Evolutionary conservation across 2,888 invertebrate genomes (phyloP), one percentile per base, ranked within the genome.

Genomic region (Malthinus seriepunctatus): DNA sequence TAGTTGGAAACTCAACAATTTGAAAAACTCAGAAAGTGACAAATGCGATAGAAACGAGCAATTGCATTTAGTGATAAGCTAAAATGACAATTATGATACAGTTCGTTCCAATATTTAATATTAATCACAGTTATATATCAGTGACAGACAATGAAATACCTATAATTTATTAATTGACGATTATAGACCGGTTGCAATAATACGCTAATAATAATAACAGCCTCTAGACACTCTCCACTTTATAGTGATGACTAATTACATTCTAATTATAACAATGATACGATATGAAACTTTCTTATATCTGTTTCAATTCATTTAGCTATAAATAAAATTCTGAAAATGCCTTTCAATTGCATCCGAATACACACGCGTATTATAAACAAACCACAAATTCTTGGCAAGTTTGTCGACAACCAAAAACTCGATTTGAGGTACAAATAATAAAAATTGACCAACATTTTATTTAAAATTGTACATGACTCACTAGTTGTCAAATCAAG

Each of bases 201-300:
- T 23, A 23, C 5, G 23, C 39, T 42, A 42, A 23, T 23, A 54
- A 65, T 49, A 59, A 44, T 54, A 48, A 52, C 51, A 44, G 47
- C 51, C 53, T 37, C 51, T 35, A 46, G 58, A n/a, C 51, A 42
- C 47, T 56, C 51, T 53, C 44, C 52, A 11, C n/a, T 35, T 35
- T 14, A 48, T 50, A n/a, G 44, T 50, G 53, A 55, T 63, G 51
- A 60, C 45, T 14, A 45, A 34, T 51, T 51, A 57, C 45, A 55
- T 42, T 50, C 51, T 56, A 56, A 56, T 56, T 56, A 38, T 56
- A 56, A 14, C 8, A 32, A 33, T 51, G 56, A 56, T 51, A 37
- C 33, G 42, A 14, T 46, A 31, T 38, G 32, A 38, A 34, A 47
- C n/a, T n/a, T 14, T 15, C 39, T 42, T 42, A 23, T 23, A 23